Evolutionary conservation across 2,797 vertebrate species (phyloP), one percentile per base, ranked within the genome.

Genomic region (Emys orbicularis): DNA sequence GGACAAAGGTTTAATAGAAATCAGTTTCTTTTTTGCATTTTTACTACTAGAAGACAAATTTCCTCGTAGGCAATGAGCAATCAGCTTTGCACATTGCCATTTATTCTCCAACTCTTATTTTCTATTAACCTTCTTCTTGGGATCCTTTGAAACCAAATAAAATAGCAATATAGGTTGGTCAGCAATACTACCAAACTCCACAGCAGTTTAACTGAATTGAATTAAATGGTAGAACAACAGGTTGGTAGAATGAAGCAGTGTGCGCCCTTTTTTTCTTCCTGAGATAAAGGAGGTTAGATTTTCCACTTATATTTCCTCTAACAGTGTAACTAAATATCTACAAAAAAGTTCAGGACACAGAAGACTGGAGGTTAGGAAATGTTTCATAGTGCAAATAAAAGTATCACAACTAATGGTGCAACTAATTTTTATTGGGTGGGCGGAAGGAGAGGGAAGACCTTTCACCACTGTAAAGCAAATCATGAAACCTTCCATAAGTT

Each of bases 271-370:
- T 96, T 85, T 97, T 88, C 90, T 88, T 86, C 92, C 65, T 18
- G 2, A 91, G 65, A 91, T 82, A 87, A 97, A 82, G 91, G 72
- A 94, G 93, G 83, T 95, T 89, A 56, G 84, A 93, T 96, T 97
- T 96, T 98, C 97, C 94, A 97, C 97, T 95, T 92, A 96, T 23
- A 0, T 93, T 94, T 96, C 95, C 96, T 96, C 97, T 93, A 88
- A 92, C 93, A 96, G 12, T 0, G 37, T 87, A 91, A 59, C 86
- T 91, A 54, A 80, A 72, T 3, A 0, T 91, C 81, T 79, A 90
- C 83, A 93, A 79, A 96, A 95, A 96, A 0, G 31, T 92, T 95
- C 50, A 27, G 77, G 94, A 86, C 7, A 79, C 94, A 96, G 89
- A 81, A 90, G 81, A 96, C 74, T 53, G 34, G 59, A 86, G 29